phyloP scores from a whole-genome alignment of 2,113 vertebrate genomes.

The Fulmarus glacialis region DNA sequence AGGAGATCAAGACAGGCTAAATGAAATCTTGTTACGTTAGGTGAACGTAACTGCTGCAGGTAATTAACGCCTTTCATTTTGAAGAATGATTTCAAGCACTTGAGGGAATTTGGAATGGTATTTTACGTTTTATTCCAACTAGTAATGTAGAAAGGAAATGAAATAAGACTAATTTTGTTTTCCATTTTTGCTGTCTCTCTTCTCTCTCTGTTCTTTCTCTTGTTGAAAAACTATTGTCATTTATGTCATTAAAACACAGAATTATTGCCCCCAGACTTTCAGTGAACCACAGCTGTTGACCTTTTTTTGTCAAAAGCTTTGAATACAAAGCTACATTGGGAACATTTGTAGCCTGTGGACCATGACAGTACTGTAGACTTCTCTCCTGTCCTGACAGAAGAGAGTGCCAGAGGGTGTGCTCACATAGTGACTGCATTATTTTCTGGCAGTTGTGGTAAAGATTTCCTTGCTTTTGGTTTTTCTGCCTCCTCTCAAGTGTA shows the following conservation, averaged over 20 bases:
- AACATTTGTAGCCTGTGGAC: conserved; percentile 64
- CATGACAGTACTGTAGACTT: conserved; percentile 44
- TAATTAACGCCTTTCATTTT: conserved; percentile 52
- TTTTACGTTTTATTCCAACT: conserved; percentile 17
- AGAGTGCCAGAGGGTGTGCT: conserved; percentile 38
- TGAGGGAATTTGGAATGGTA: conserved; percentile 21
- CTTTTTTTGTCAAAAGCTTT: conserved; percentile 56
- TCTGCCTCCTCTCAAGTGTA: conserved; percentile 63
- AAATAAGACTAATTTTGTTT: conserved; percentile 72
- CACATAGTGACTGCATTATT: conserved; percentile 51
- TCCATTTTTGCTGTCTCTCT: conserved; percentile 45
- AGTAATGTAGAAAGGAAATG: conserved; percentile 66
- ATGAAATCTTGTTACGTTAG: not conserved
- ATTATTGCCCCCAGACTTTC: conserved; percentile 60
- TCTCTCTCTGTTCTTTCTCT: conserved; percentile 39
- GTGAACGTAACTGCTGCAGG: conserved; percentile 40
- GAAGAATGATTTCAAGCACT: conserved; percentile 41
- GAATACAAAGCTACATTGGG: conserved; percentile 49
- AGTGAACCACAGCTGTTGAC: conserved; percentile 57
- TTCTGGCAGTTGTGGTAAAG: conserved; percentile 50
- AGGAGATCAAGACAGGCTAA: not conserved
- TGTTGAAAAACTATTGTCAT: conserved; percentile 67
- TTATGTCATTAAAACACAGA: conserved; percentile 61
- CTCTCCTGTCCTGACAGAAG: conserved; percentile 28
- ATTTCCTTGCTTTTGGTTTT: conserved; percentile 49